These are phyloP conservation scores for Serrognathus titanus DNA, from an alignment of 2,888 invertebrate species.

Conservation along the genomic window DNA sequence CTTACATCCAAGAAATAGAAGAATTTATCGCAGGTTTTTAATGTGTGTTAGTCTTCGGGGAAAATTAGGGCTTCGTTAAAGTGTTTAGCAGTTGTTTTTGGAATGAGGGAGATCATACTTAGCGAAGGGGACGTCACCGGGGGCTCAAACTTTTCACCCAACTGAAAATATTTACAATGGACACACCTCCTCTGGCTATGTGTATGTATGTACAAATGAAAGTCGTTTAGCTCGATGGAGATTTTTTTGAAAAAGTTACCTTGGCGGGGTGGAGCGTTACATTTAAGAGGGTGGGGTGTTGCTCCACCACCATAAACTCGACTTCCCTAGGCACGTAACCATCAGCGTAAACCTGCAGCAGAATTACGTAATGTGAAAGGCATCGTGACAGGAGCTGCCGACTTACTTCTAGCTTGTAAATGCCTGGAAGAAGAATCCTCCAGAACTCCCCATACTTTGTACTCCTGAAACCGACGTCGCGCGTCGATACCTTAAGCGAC, in stretches of 20 bases:
- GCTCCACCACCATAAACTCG: conserved; percentile 82
- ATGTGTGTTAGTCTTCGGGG: conserved; percentile 36
- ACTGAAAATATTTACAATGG: conserved; percentile 38
- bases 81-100: conserved; percentile 23
- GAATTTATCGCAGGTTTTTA: too few relatives aligned
- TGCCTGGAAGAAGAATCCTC: conserved; percentile 84
- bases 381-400: too few relatives aligned
- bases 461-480: conserved; percentile 81
- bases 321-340: conserved; percentile 80
- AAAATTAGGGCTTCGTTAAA: conserved; percentile 33
- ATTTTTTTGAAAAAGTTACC: conserved; percentile 54
- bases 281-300: conserved; percentile 80
- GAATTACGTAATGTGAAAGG: too few relatives aligned
- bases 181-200: too few relatives aligned
- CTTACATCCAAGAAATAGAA: too few relatives aligned
- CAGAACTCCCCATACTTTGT: conserved; percentile 93
- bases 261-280: conserved; percentile 76
- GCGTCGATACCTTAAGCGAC: conserved; percentile 71
- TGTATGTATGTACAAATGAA: background rate
- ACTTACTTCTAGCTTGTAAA: conserved; percentile 78
- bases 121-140: conserved; percentile 46
- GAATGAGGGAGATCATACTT: conserved; percentile 32
- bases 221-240: background rate
- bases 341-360: conserved; percentile 73
- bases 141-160: conserved; percentile 41